Evolutionary conservation across 2,888 invertebrate species (phyloP).

Genomic region (Marasmarcha lunaedactyla): DNA sequence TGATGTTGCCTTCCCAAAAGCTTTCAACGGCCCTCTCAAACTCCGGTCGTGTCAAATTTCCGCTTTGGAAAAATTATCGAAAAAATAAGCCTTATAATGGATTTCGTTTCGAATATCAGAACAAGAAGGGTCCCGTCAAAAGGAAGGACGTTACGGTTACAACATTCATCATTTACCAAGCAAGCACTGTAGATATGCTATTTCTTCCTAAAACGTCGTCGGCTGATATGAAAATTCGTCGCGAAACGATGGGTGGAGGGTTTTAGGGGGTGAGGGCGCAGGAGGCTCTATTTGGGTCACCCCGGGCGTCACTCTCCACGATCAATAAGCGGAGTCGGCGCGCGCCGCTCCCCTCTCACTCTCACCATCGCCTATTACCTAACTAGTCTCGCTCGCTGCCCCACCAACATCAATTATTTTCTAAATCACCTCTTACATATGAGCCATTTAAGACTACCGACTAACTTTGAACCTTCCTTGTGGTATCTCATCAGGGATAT

Average conservation of each 20-base stretch:
- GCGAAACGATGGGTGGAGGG: constrained; percentile 39
- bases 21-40: background rate
- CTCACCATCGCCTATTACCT: constrained; percentile 51
- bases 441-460: constrained; percentile 25
- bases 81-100: background rate
- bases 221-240: constrained; percentile 67
- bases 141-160: too few relatives aligned
- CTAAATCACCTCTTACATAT: constrained; percentile 36
- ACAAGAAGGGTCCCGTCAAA: too few relatives aligned
- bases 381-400: constrained; percentile 57
- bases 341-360: constrained; percentile 55
- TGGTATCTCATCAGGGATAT: constrained; percentile 8
- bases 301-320: constrained; percentile 66
- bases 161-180: too few relatives aligned
- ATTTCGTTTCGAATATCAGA: too few relatives aligned
- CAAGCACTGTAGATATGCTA: constrained; percentile 22
- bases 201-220: constrained; percentile 26
- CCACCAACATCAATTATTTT: constrained; percentile 58
- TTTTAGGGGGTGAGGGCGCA: constrained; percentile 38
- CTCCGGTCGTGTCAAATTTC: background rate
- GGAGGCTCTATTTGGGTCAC: constrained; percentile 70
- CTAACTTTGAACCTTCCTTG: background rate
- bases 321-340: constrained; percentile 60
- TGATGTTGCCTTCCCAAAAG: background rate
- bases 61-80: background rate